A percentile compares a stretch with the other conserved stretches of the same genome.
These are phyloP conservation scores for Blennius ocellaris DNA, from an alignment of 2,113 vertebrate genomes.

Conservation along the genomic window DNA sequence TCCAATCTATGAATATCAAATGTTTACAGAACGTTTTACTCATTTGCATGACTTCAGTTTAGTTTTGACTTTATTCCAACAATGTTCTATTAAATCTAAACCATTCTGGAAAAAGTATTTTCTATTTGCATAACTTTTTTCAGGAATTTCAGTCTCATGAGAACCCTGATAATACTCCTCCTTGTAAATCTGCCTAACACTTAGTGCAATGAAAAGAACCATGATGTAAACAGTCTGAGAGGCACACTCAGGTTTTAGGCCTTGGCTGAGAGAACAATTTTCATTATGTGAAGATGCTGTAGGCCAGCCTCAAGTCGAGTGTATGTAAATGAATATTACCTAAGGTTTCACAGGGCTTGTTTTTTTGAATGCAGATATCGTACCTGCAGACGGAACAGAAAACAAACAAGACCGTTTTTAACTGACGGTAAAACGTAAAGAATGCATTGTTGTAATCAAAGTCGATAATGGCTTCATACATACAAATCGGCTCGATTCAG, in stretches of 20 bases:
- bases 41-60: too few relatives aligned
- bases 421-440: too few relatives aligned
- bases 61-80: too few relatives aligned
- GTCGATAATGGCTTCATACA: background rate
- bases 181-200: background rate
- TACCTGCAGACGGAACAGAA: slow-evolving; percentile 84
- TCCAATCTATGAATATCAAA: too few relatives aligned
- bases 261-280: background rate
- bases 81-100: too few relatives aligned
- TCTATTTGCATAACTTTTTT: too few relatives aligned
- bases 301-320: background rate
- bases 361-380: slow-evolving; percentile 99
- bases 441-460: background rate
- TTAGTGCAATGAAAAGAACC: background rate
- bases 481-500: slow-evolving; percentile 9
- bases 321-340: slow-evolving; percentile 81
- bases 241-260: background rate
- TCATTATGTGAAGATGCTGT: background rate
- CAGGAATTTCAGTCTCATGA: too few relatives aligned
- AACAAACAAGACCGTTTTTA: background rate
- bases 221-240: background rate
- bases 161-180: background rate
- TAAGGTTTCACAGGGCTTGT: slow-evolving; percentile 97
- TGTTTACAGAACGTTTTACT: too few relatives aligned
- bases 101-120: too few relatives aligned